Evolutionary conservation across 2,113 vertebrate genomes (phyloP).

Genomic region (Takifugu bimaculatus): DNA sequence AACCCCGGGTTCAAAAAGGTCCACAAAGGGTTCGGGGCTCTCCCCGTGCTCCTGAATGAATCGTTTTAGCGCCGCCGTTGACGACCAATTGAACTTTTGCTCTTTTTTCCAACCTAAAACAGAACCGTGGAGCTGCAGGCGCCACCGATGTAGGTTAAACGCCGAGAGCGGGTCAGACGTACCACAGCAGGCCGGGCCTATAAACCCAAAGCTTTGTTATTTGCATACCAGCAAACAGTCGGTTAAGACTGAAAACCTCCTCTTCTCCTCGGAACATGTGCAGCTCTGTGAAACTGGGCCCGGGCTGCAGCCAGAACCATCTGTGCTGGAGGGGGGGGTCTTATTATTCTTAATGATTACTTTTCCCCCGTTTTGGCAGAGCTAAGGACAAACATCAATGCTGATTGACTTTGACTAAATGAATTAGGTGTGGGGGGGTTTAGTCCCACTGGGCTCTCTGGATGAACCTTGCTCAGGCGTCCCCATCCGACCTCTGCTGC

Average conservation of each 20-base stretch:
- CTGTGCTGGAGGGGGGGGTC: conserved; percentile 7
- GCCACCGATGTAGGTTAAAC: not conserved
- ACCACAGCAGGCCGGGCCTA: conserved; percentile 24
- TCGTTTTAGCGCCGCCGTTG: too few species aligned
- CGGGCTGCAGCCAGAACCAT: conserved; percentile 4
- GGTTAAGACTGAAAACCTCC: conserved; percentile 24
- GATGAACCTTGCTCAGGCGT: conserved; percentile 35
- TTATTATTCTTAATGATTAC: conserved; percentile 53
- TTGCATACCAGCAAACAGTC: conserved; percentile 33
- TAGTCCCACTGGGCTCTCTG: conserved; percentile 27
- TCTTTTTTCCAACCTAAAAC: too few species aligned
- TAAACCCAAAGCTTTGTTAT: conserved; percentile 12
- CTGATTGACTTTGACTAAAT: conserved; percentile 55
- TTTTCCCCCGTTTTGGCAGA: conserved; percentile 27
- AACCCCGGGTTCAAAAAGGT: too few species aligned
- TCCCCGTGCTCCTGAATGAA: too few species aligned
- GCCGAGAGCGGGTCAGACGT: not conserved
- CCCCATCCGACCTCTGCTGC: conserved; percentile 47
- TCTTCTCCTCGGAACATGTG: conserved; percentile 47
- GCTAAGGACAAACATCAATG: conserved; percentile 25
- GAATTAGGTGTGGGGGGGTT: conserved; percentile 24
- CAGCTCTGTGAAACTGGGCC: conserved; percentile 10
- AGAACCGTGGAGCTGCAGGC: too few species aligned
- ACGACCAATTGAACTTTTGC: too few species aligned
- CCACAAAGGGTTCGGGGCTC: too few species aligned